A percentile compares a stretch with the other conserved stretches of the same genome.
Evolutionary conservation across 2,888 invertebrate species (phyloP).

Genomic region (Leptopterna dolabrata): DNA sequence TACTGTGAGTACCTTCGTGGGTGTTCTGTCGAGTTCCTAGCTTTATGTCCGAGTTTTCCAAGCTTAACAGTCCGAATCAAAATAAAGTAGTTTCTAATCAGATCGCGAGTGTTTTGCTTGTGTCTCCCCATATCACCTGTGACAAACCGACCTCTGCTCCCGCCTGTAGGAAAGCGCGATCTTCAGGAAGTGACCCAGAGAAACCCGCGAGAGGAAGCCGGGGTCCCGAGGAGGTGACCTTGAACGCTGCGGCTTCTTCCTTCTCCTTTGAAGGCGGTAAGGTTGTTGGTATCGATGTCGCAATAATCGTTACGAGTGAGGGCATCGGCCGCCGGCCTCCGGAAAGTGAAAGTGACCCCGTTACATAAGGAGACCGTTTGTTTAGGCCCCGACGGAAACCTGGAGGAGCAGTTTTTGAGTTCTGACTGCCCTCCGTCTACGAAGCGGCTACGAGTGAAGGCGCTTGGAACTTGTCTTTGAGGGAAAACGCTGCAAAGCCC

Average conservation of each 20-base stretch:
- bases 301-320: conserved; percentile 38
- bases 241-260: conserved; percentile 16
- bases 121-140: too few species aligned
- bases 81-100: too few species aligned
- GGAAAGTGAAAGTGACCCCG: conserved; percentile 35
- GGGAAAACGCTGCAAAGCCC: too few species aligned
- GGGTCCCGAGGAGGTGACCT: conserved; percentile 11
- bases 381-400: background rate
- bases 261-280: background rate
- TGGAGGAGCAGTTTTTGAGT: background rate
- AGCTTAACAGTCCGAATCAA: too few species aligned
- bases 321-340: conserved; percentile 15
- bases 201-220: background rate
- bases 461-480: too few species aligned
- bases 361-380: conserved; percentile 27
- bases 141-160: too few species aligned
- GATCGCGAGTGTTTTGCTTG: too few species aligned
- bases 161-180: background rate
- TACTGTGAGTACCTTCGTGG: too few species aligned
- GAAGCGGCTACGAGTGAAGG: background rate
- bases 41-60: too few species aligned
- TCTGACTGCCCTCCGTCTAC: background rate
- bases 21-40: too few species aligned
- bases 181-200: conserved; percentile 34
- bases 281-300: background rate